Evolutionary conservation across 2,797 vertebrate genomes (phyloP).

Genomic region (Micropoecilia bifurca): DNA sequence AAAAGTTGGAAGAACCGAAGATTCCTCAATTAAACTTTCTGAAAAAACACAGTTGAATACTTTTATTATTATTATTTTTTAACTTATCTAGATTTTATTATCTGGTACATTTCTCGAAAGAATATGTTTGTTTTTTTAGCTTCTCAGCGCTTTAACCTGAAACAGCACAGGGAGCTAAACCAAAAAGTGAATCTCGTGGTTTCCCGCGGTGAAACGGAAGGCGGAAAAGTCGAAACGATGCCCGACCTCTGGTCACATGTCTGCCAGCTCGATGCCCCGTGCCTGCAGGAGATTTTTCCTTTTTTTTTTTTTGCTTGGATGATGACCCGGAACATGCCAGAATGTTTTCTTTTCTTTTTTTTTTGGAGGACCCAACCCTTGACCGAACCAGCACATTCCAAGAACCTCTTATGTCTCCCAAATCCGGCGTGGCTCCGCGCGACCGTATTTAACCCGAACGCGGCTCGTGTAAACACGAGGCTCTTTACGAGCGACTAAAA

Average conservation of each 20-base stretch:
- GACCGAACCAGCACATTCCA: constrained; percentile 62
- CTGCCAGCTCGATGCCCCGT: neutral
- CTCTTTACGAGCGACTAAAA: neutral
- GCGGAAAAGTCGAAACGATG: constrained; percentile 1
- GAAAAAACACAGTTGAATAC: constrained; percentile 2
- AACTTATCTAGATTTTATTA: neutral
- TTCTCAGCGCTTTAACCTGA: neutral
- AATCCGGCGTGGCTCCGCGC: constrained; percentile 11
- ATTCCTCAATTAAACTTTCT: constrained; percentile 16
- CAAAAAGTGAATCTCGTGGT: neutral
- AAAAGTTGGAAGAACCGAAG: constrained; percentile 8
- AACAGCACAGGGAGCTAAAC: neutral
- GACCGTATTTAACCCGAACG: neutral
- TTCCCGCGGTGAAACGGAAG: neutral
- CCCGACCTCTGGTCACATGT: constrained; percentile 14
- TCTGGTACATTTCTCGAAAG: neutral
- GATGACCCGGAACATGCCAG: constrained; percentile 20
- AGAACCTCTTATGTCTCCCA: constrained; percentile 42
- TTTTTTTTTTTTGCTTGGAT: constrained; percentile 5
- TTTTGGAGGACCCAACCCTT: constrained; percentile 55
- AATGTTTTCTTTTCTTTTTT: neutral
- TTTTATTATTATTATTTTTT: neutral
- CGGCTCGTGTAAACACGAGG: neutral
- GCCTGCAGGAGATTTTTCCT: neutral
- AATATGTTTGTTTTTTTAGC: neutral